These are phyloP conservation scores for Eristalis pertinax DNA, from an alignment of 2,888 invertebrate genomes.

Conservation along the genomic window DNA sequence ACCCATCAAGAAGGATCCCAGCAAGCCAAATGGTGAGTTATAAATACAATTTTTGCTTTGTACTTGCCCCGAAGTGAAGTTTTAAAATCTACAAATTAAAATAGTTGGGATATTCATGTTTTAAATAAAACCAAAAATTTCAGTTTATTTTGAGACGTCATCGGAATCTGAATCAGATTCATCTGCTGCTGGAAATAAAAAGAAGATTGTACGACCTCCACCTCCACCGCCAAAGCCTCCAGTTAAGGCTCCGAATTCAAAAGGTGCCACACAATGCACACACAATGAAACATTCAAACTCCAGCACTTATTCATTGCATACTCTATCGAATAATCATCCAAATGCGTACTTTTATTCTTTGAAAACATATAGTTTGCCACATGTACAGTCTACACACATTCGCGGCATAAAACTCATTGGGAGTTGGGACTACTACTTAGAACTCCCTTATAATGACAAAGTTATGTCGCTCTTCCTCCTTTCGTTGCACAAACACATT, in stretches of 20 bases:
- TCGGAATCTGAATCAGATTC: constrained; percentile 39
- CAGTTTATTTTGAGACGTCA: constrained; percentile 31
- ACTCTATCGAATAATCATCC: neutral
- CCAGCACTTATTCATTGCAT: neutral
- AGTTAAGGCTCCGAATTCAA: constrained; percentile 9
- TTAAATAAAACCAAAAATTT: constrained; percentile 3
- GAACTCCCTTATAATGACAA: too few relatives aligned
- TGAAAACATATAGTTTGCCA: too few relatives aligned
- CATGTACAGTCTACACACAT: too few relatives aligned
- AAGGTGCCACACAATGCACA: constrained; percentile 29
- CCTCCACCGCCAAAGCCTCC: constrained; percentile 7
- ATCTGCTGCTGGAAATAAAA: constrained; percentile 11
- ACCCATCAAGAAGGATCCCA: constrained; percentile 78
- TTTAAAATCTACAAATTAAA: neutral
- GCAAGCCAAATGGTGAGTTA: constrained; percentile 79
- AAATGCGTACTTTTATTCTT: too few relatives aligned
- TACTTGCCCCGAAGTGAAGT: neutral
- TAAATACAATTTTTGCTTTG: neutral
- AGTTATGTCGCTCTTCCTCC: too few relatives aligned
- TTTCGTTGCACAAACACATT: too few relatives aligned
- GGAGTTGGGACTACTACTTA: too few relatives aligned
- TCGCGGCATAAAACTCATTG: too few relatives aligned
- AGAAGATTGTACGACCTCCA: constrained; percentile 14
- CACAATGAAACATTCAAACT: neutral
- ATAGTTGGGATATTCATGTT: neutral